Evolutionary conservation across 2,797 vertebrate species (phyloP).

Genomic region (Valencia hispanica): DNA sequence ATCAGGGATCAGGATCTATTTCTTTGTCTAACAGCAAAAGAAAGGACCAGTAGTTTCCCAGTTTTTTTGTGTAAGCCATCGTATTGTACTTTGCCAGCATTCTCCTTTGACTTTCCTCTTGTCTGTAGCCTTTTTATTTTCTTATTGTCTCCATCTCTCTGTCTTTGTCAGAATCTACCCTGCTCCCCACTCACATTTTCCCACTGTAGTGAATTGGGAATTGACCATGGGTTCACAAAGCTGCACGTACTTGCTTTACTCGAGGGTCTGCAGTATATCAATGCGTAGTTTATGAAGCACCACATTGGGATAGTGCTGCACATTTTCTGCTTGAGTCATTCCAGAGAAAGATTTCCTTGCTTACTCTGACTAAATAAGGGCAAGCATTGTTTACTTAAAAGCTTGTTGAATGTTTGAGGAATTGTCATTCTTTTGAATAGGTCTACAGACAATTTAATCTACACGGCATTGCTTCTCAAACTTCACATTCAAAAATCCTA

Average conservation of each 20-base stretch:
- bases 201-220: conserved; percentile 30
- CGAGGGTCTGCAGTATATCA: conserved; percentile 41
- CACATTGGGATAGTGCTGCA: conserved; percentile 17
- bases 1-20: conserved; percentile 46
- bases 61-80: conserved; percentile 50
- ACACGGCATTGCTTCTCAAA: not conserved
- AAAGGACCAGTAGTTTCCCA: conserved; percentile 61
- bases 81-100: conserved; percentile 26
- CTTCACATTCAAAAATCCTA: not conserved
- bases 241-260: conserved; percentile 47
- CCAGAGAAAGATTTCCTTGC: conserved; percentile 26
- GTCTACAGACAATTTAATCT: not conserved
- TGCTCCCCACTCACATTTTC: conserved; percentile 13
- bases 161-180: conserved; percentile 24
- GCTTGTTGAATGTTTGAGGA: conserved; percentile 6
- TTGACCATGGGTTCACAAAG: conserved; percentile 50
- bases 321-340: conserved; percentile 36
- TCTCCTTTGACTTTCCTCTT: conserved; percentile 23
- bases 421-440: conserved; percentile 4
- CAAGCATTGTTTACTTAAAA: conserved; percentile 17
- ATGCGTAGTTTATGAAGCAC: conserved; percentile 43
- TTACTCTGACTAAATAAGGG: conserved; percentile 14
- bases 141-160: conserved; percentile 16
- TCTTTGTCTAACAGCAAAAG: conserved; percentile 55
- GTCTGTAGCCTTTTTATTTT: conserved; percentile 25